A percentile compares a stretch with the other conserved stretches of the same genome.
Conservation (phyloP, 1,140 invertebrate genomes). For the Hylaeus anthracinus region DNA sequence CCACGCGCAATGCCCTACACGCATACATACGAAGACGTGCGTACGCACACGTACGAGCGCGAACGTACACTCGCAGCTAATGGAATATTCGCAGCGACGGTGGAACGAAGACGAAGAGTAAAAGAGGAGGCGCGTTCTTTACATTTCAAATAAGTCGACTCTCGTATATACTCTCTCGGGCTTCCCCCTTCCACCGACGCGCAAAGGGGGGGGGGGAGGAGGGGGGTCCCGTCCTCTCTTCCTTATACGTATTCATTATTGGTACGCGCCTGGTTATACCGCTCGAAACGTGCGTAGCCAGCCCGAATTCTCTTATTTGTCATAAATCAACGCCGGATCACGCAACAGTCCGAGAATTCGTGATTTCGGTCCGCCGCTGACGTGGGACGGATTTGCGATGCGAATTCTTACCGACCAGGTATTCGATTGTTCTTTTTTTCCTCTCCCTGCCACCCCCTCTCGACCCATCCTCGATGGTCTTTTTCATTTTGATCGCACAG, state of each 20-base stretch:
- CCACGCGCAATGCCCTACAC: constrained; percentile 69
- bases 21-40: constrained; percentile 22
- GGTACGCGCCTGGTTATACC: constrained; percentile 72
- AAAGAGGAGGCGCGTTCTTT: constrained; percentile 69
- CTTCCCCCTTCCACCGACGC: constrained; percentile 29
- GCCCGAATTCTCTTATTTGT: constrained; percentile 75
- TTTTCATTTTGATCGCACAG: constrained; percentile 14
- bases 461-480: background rate
- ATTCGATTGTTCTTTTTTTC: constrained; percentile 38
- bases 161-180: constrained; percentile 48
- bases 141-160: constrained; percentile 79
- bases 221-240: constrained; percentile 54
- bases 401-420: constrained; percentile 47
- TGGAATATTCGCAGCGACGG: constrained; percentile 65
- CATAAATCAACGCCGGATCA: constrained; percentile 75
- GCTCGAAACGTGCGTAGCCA: constrained; percentile 67
- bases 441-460: background rate
- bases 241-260: constrained; percentile 79
- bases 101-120: constrained; percentile 21
- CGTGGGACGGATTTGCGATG: constrained; percentile 55
- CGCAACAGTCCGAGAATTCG: constrained; percentile 61
- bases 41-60: too few relatives aligned
- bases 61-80: constrained; percentile 19
- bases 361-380: constrained; percentile 52
- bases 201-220: background rate